Evolutionary conservation across 2,888 invertebrate species (phyloP).

Genomic region (Rhagium mordax): DNA sequence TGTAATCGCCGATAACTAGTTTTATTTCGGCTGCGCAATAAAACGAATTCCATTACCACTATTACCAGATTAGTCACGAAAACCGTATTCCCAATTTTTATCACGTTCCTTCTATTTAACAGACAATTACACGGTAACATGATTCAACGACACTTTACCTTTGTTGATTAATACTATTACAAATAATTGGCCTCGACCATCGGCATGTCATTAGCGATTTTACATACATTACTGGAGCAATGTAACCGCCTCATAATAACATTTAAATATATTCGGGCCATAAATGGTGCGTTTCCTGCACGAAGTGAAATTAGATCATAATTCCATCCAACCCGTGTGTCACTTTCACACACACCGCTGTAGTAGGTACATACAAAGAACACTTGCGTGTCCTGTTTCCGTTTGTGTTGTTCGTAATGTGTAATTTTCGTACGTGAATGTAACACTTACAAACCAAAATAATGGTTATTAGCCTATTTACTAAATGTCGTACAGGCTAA

Average conservation of each 20-base stretch:
- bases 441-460: background rate
- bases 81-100: background rate
- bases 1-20: background rate
- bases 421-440: background rate
- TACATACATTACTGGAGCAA: background rate
- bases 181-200: no score
- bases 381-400: background rate
- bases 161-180: background rate
- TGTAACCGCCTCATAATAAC: background rate
- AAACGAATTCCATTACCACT: background rate
- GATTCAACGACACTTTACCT: background rate
- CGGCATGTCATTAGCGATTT: background rate
- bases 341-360: background rate
- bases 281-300: constrained; percentile 5
- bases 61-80: background rate
- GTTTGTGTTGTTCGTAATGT: background rate
- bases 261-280: background rate
- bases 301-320: background rate
- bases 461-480: no score
- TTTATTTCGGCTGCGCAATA: background rate
- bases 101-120: background rate
- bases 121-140: background rate
- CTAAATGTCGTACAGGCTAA: no score
- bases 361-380: background rate
- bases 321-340: background rate